These are phyloP conservation scores for Sceloporus tristichus DNA, from an alignment of 2,113 vertebrate genomes.

Conservation along the genomic window DNA sequence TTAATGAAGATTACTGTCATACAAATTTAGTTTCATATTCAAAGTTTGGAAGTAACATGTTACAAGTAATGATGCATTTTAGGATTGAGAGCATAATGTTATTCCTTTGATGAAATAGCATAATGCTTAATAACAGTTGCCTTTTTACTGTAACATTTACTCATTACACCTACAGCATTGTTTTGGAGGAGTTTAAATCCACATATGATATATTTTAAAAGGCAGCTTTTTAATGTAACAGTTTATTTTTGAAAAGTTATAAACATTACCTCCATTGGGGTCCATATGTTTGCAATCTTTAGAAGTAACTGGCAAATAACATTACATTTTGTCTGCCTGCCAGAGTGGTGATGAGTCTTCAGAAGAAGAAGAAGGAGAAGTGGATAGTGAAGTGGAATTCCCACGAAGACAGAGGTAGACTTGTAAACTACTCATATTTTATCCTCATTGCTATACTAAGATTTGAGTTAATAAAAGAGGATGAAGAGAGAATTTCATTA, in stretches of 20 bases:
- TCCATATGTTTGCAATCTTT: rapidly evolving
- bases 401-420: slow-evolving; percentile 93
- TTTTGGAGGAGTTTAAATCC: too few relatives aligned
- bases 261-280: neutral
- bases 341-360: slow-evolving; percentile 96
- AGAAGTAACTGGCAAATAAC: neutral
- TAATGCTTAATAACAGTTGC: too few relatives aligned
- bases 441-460: neutral
- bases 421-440: slow-evolving; percentile 22
- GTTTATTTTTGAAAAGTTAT: neutral
- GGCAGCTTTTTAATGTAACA: neutral
- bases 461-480: slow-evolving; percentile 6
- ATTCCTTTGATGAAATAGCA: neutral
- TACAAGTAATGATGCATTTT: neutral
- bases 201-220: neutral
- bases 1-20: neutral
- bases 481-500: neutral
- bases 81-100: neutral
- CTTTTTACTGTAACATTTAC: too few relatives aligned
- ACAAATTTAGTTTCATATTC: neutral
- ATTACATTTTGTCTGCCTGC: slow-evolving; percentile 44
- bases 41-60: neutral
- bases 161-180: too few relatives aligned
- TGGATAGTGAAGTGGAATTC: slow-evolving; percentile 99
- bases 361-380: slow-evolving; percentile 98